Evolutionary conservation across 2,797 vertebrate genomes (phyloP).

Genomic region (Melanotaenia parkinsoni): DNA sequence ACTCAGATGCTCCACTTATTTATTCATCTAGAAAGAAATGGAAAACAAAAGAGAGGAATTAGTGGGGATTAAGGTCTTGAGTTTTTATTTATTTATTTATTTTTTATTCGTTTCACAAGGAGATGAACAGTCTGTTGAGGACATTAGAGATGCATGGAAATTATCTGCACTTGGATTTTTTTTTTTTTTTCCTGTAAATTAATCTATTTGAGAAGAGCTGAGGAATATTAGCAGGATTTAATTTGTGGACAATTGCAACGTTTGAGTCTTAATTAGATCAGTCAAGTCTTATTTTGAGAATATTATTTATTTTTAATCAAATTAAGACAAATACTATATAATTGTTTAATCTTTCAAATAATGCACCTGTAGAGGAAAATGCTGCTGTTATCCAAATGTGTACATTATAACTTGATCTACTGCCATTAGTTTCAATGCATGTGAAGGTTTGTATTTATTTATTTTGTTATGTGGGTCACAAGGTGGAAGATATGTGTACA

Average conservation of each 20-base stretch:
- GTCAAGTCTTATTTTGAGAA: background rate
- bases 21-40: constrained; percentile 46
- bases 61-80: constrained; percentile 50
- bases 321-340: background rate
- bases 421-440: background rate
- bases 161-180: constrained; percentile 13
- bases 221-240: constrained; percentile 8
- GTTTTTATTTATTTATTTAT: background rate
- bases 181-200: constrained; percentile 17
- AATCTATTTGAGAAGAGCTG: constrained; percentile 20
- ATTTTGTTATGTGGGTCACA: background rate
- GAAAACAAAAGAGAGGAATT: constrained; percentile 62
- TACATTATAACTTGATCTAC: background rate
- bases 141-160: constrained; percentile 30
- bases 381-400: background rate
- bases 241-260: constrained; percentile 7
- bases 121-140: constrained; percentile 42
- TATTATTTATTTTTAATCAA: background rate
- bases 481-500: background rate
- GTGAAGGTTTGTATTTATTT: background rate
- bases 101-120: constrained; percentile 27
- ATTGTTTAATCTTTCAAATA: too few relatives aligned
- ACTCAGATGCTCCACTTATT: constrained; percentile 51
- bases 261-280: constrained; percentile 1
- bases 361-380: background rate